Evolutionary conservation across 2,797 vertebrate species (phyloP).

Genomic region (Eurystomus glaucurus): DNA sequence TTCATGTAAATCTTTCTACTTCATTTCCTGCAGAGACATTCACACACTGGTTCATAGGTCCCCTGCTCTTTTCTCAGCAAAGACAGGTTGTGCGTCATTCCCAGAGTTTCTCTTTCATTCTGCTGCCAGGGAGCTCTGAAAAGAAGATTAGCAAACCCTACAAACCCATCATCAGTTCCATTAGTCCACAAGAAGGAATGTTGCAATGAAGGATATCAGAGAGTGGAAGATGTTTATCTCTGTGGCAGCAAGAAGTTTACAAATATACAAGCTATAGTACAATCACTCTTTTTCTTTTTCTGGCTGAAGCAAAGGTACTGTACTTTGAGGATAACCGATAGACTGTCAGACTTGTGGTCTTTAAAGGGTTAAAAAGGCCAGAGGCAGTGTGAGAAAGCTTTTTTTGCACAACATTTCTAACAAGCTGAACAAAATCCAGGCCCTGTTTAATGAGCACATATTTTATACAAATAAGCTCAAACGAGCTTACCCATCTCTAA

Average conservation of each 20-base stretch:
- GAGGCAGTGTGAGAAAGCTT: slow-evolving; percentile 75
- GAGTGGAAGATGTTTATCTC: neutral
- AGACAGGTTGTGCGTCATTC: neutral
- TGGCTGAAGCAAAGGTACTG: neutral
- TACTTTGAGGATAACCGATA: neutral
- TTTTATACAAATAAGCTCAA: slow-evolving; percentile 86
- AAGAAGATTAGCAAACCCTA: neutral
- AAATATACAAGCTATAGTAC: neutral
- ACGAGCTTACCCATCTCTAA: slow-evolving; percentile 82
- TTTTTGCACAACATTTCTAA: slow-evolving; percentile 78
- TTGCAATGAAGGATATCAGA: neutral
- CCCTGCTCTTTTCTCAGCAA: slow-evolving; percentile 16
- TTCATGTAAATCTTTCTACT: neutral
- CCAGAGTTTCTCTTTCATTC: neutral
- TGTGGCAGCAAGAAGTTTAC: neutral
- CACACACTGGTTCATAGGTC: neutral
- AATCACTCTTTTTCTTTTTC: neutral
- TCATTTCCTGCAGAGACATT: neutral
- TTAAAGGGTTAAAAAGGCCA: slow-evolving; percentile 72
- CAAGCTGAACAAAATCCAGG: slow-evolving; percentile 84
- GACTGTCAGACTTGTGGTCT: slow-evolving; percentile 12
- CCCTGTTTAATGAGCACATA: slow-evolving; percentile 86
- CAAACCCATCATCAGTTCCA: neutral
- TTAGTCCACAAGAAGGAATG: neutral
- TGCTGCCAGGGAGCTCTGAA: neutral